Base-by-base conservation (phyloP, 2,113 vertebrate genomes). In the Excalfactoria chinensis region DNA sequence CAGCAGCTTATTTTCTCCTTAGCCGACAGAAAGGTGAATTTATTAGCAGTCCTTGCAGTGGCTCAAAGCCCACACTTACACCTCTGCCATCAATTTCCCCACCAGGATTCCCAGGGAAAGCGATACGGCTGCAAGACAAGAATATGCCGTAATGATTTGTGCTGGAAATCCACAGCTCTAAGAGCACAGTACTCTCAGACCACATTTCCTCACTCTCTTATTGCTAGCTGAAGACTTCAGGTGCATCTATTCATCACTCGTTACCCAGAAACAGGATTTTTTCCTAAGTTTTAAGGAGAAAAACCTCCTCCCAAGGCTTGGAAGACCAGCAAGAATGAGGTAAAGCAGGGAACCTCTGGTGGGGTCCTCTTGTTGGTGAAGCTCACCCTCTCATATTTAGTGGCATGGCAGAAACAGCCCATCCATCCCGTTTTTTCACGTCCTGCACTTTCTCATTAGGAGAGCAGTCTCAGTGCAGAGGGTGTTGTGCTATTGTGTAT, bases 141-240 rank as follows among this genome's bases (percentile, higher is more conserved):
- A 86, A 86, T 48, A 2, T 26, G 51, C 81, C 84, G 13, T 11
- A 86, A 51, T 55, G 81, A 62, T 63, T 73, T 67, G 8, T 21
- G 8, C 9, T 0, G 0, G 14, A 44, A 74, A 85, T 68, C 40
- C 41, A 28, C 49, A 72, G 0, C 0, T 5, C 8, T 5, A 84
- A 53, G 37, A 37, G 91, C 48, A 46, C 11, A 28, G 4, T 44
- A 70, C 62, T 70, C 70, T 74, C 56, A 64, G 86, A 77, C 18
- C 12, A 59, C 37, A 13, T 62, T 94, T 75, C 56, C 14, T 67
- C 55, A 71, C 26, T 71, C 26, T 71, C 78, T 56, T 26, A 41
- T 40, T 25, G 37, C 15, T 37, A 51, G 21, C 1, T 59, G 30
- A 87, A 37, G 43, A 82, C 51, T 20, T n/a, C 13, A 69, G 84